Conservation (phyloP, 2,888 invertebrate genomes). For the Aplocera efformata region DNA sequence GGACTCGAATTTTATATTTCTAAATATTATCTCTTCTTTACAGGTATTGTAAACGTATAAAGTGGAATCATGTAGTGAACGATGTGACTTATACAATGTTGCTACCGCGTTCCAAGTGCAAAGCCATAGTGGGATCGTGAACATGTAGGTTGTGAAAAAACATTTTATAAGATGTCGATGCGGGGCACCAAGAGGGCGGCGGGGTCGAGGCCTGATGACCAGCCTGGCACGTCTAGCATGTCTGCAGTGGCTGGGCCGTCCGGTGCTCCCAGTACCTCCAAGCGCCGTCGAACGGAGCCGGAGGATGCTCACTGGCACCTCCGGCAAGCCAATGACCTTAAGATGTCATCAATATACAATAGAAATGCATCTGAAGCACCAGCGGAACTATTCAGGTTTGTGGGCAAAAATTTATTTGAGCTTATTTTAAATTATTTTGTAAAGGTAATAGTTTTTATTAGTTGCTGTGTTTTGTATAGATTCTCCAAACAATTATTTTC, state of each 20-base stretch:
- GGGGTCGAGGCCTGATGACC: conserved; percentile 67
- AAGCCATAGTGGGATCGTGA: conserved; percentile 66
- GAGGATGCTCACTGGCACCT: conserved; percentile 86
- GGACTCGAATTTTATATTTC: no score
- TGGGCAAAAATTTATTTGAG: conserved; percentile 30
- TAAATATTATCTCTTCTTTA: conserved; percentile 20
- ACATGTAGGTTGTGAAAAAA: conserved; percentile 73
- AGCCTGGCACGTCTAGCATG: conserved; percentile 20
- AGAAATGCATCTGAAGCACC: conserved; percentile 89
- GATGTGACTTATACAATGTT: conserved; percentile 76
- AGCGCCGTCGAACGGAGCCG: conserved; percentile 68
- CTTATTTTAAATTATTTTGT: not conserved
- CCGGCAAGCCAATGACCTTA: conserved; percentile 91
- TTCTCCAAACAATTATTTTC: not conserved
- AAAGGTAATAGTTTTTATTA: conserved; percentile 1
- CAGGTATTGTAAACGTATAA: conserved; percentile 63
- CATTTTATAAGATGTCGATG: conserved; percentile 64
- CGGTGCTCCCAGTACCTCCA: conserved; percentile 52
- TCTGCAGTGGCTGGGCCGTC: conserved; percentile 14
- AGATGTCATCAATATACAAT: conserved; percentile 94
- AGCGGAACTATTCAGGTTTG: conserved; percentile 88
- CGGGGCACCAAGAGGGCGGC: conserved; percentile 73
- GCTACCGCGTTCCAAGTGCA: conserved; percentile 74
- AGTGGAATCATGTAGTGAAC: conserved; percentile 70
- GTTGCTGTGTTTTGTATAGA: not conserved